A percentile compares a stretch with the other conserved stretches of the same genome.
Conservation (phyloP, 2,113 vertebrate species). For the Onychostoma macrolepis region DNA sequence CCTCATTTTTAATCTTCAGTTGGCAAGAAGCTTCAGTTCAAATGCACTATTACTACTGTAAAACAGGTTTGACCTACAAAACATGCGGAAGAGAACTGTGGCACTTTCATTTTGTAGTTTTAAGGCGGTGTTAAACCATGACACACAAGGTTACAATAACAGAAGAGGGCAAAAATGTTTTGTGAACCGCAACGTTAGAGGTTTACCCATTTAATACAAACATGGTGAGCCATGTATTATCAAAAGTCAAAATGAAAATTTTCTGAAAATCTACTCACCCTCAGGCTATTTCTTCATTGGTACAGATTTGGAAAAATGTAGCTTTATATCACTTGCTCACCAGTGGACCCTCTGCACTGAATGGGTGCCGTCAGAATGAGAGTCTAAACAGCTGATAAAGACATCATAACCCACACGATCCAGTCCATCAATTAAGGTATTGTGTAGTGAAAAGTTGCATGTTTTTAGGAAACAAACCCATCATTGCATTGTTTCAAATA, state of each 20-base stretch:
- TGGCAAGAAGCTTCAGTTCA: neutral
- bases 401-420: no score
- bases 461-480: no score
- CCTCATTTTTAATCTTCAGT: neutral
- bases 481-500: no score
- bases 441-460: no score
- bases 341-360: no score
- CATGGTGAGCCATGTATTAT: neutral
- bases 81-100: neutral
- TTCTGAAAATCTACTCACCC: no score
- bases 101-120: neutral
- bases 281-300: no score
- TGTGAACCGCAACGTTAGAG: neutral
- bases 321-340: no score
- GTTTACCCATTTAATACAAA: neutral
- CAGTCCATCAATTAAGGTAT: no score
- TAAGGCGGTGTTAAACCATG: neutral
- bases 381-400: no score
- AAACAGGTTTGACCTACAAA: neutral
- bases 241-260: no score
- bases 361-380: no score
- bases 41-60: neutral
- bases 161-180: neutral
- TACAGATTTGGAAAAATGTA: neutral
- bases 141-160: neutral